Base-by-base conservation (phyloP, 1,140 invertebrate genomes). In the Drosophila saltans region DNA sequence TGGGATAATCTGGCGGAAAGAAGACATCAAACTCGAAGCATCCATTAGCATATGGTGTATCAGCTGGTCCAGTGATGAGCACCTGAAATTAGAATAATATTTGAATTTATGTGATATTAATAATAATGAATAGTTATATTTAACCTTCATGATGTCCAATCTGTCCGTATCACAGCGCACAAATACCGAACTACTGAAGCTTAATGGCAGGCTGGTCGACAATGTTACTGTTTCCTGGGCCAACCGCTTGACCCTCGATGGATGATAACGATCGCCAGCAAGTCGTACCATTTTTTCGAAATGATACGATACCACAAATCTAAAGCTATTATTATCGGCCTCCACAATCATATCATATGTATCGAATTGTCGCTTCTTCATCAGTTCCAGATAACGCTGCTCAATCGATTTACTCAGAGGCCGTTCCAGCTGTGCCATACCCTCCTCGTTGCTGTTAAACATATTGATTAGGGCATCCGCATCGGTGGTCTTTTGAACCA, bases 161-260 rank as follows among this genome's bases (percentile, higher is more conserved):
- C 98, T 94, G 92, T 98, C 98, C 63, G 97, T 96, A 93, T 98
- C 98, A 93, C 97, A 98, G 74, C 98, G 95, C 60, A 99, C 98
- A 94, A 99, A 99, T 56, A 99, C 98, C 76, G 97, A 97, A 90
- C 97, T 98, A 91, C 97, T 98, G 81, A 96, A 98, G 24, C 97
- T 98, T 21, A 99, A 94, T 62, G 98, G 98, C 72, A 99, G 93
- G 60, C 97, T 97, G 62, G 97, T 98, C 56, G 97, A 97, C n/a
- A 99, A 94, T 9, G 98, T 99, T 30, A 98, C 97, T 65, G 98
- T 96, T 93, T 99, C 98, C 93, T 99, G 98, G 28, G 98, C 98
- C 16, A 99, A 94, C 16, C 98, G 94, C 92, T 98, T 98, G 69
- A 98, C 96, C 70, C 98, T 94, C 8, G 96, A 95, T 16, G 97